A percentile compares a stretch with the other conserved stretches of the same genome.
phyloP scores from a whole-genome alignment of 2,888 invertebrate species.

The Drosophila eohydei region DNA sequence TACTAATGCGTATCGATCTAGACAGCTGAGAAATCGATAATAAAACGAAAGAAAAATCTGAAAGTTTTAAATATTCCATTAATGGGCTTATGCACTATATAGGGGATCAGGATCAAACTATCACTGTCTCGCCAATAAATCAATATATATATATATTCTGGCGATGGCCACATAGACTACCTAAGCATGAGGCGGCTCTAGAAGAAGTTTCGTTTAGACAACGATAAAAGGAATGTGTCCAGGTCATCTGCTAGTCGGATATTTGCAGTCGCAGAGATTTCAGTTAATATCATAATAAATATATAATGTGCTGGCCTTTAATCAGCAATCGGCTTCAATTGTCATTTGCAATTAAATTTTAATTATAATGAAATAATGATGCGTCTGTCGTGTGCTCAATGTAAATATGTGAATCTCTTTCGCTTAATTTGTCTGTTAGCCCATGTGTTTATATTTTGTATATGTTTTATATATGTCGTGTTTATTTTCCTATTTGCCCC shows the following conservation, averaged over 20 bases:
- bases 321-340: slow-evolving; percentile 32
- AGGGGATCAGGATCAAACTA: no score
- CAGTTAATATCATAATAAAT: slow-evolving; percentile 1
- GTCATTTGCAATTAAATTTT: slow-evolving; percentile 54
- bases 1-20: neutral
- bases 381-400: slow-evolving; percentile 34
- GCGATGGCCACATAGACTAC: no score
- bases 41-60: no score
- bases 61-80: neutral
- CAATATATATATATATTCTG: no score
- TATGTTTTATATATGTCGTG: slow-evolving; percentile 3
- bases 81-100: no score
- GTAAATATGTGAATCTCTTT: neutral
- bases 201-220: no score
- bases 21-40: neutral
- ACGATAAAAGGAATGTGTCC: neutral
- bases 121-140: no score
- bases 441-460: neutral
- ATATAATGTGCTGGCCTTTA: slow-evolving; percentile 13
- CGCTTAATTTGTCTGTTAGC: neutral
- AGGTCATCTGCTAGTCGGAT: neutral
- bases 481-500: slow-evolving; percentile 14
- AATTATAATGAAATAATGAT: slow-evolving; percentile 57
- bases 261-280: neutral
- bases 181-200: no score